Conservation (phyloP, 2,113 vertebrate genomes). For the Pitta sordida region DNA sequence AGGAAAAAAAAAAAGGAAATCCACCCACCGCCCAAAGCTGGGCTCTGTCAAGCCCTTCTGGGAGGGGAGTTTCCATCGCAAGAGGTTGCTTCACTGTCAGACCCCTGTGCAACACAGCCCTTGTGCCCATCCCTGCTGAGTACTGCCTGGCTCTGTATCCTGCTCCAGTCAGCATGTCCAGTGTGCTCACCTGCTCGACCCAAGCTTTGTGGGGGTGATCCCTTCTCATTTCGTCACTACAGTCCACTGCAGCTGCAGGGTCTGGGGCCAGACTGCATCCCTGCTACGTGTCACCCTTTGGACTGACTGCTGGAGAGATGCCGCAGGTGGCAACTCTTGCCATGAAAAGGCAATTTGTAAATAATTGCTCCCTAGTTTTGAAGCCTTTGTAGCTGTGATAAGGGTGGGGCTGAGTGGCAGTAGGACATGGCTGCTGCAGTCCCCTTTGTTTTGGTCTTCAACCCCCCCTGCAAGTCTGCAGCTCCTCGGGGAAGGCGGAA, state of each 20-base stretch:
- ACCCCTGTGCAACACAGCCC: not conserved
- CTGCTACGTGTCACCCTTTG: fast-evolving
- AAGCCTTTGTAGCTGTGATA: not conserved
- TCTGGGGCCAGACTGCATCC: fast-evolving
- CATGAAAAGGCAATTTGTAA: not conserved
- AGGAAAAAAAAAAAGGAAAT: fast-evolving
- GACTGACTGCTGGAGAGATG: not conserved
- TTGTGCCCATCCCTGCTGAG: fast-evolving
- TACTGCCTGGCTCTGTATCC: not conserved
- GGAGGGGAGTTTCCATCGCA: fast-evolving
- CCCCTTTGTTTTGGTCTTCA: not conserved
- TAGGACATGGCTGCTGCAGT: not conserved
- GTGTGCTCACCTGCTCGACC: fast-evolving
- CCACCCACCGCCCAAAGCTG: fast-evolving
- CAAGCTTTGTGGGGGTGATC: fast-evolving
- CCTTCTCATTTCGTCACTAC: too few relatives aligned
- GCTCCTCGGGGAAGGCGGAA: not conserved
- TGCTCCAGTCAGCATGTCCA: not conserved
- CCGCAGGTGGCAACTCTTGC: not conserved
- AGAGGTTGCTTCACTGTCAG: not conserved
- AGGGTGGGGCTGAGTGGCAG: fast-evolving
- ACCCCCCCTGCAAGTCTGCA: fast-evolving
- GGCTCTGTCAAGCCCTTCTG: fast-evolving
- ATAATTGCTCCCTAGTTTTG: fast-evolving
- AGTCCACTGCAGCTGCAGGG: fast-evolving